Evolutionary conservation across 2,888 invertebrate species (phyloP).

Genomic region (Elysia crispata): DNA sequence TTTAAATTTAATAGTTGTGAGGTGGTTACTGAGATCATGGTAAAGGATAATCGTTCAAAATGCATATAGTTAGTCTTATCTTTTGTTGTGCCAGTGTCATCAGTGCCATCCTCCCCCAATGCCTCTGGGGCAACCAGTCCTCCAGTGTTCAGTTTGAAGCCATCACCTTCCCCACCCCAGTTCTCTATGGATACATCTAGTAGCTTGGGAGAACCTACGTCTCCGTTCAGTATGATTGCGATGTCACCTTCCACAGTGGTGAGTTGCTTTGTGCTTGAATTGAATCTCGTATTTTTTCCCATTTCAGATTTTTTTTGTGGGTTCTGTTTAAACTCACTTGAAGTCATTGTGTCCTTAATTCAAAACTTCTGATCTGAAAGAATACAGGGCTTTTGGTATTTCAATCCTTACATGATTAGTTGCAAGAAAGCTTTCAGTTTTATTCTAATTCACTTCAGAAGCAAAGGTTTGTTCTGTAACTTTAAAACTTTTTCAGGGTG

Average conservation of each 20-base stretch:
- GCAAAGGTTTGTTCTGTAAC: background rate
- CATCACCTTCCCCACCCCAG: conserved; percentile 45
- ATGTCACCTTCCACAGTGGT: conserved; percentile 44
- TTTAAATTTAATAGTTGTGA: too few relatives aligned
- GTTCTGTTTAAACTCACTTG: too few relatives aligned
- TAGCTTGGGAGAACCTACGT: background rate
- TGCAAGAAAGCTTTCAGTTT: too few relatives aligned
- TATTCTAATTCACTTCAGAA: too few relatives aligned
- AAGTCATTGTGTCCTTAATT: too few relatives aligned
- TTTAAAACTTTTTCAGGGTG: conserved; percentile 20
- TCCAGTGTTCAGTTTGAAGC: conserved; percentile 14
- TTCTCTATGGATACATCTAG: conserved; percentile 7
- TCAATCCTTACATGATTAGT: too few relatives aligned
- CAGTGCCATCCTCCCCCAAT: background rate
- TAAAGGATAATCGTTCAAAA: background rate
- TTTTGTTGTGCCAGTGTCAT: conserved; percentile 11
- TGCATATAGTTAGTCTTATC: background rate
- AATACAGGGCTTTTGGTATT: too few relatives aligned
- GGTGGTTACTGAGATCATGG: background rate
- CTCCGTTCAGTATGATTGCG: conserved; percentile 28
- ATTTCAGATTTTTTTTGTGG: too few relatives aligned
- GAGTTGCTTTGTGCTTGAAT: background rate
- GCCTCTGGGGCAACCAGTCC: conserved; percentile 15
- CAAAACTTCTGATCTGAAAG: too few relatives aligned
- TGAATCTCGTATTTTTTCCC: background rate